A percentile compares a stretch with the other conserved stretches of the same genome.
Conservation (phyloP, 2,113 vertebrate genomes). For the Pseudopipra pipra region DNA sequence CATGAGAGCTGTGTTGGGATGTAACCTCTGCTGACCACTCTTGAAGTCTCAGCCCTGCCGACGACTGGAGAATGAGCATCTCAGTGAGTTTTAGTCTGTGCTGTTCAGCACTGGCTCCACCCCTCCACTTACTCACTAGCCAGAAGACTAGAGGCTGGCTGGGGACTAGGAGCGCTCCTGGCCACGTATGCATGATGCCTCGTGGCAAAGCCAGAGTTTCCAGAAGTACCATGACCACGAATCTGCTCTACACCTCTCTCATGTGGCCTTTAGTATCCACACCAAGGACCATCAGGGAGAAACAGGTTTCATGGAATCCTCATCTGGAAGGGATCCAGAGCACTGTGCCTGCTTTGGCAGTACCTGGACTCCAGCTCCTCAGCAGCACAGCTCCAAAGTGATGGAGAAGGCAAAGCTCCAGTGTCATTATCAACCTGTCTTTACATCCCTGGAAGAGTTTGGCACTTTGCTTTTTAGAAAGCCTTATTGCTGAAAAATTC, state of each 20-base stretch:
- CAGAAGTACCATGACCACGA: neutral
- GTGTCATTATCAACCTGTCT: neutral
- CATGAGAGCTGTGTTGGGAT: neutral
- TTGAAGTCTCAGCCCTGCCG: neutral
- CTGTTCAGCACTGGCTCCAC: neutral
- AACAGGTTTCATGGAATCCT: neutral
- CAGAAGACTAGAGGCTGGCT: neutral
- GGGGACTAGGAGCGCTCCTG: neutral
- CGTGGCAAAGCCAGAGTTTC: neutral
- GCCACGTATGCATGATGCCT: neutral
- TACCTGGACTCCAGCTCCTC: neutral
- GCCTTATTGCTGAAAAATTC: neutral
- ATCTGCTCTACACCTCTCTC: neutral
- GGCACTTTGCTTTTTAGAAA: neutral
- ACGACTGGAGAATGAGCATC: neutral
- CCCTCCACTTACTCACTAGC: neutral
- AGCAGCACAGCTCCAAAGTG: neutral
- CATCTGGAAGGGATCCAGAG: neutral
- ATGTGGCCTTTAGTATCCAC: neutral
- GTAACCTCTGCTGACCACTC: neutral
- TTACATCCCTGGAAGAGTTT: neutral
- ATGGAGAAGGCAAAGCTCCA: neutral
- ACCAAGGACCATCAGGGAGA: neutral
- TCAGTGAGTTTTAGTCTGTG: neutral
- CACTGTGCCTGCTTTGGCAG: neutral